A percentile compares a stretch with the other conserved stretches of the same genome.
These are phyloP conservation scores for Leucosticte australis DNA, from an alignment of 2,113 vertebrate species.

Conservation along the genomic window DNA sequence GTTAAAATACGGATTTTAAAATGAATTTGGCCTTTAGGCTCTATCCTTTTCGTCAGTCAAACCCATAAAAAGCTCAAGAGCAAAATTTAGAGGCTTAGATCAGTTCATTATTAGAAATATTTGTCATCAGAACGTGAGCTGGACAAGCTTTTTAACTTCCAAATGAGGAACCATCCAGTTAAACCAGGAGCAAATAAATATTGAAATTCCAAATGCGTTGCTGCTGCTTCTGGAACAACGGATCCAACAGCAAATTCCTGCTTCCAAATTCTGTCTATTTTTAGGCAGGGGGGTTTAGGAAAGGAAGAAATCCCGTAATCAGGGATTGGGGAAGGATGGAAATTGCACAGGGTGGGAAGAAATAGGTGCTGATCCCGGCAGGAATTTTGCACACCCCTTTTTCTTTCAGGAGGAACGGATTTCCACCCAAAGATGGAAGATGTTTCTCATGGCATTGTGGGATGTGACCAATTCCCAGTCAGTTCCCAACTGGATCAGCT, in stretches of 20 bases:
- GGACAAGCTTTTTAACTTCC: neutral
- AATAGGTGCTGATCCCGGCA: neutral
- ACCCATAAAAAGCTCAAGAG: neutral
- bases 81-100: neutral
- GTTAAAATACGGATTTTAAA: neutral
- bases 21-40: neutral
- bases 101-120: neutral
- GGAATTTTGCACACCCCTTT: neutral
- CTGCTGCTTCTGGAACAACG: neutral
- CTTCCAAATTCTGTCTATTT: neutral
- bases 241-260: neutral
- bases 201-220: accelerated
- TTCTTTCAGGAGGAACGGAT: neutral
- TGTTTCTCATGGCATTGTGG: neutral
- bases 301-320: neutral
- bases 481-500: neutral
- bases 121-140: neutral
- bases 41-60: neutral
- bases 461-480: neutral
- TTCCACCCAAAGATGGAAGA: neutral
- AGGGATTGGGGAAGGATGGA: neutral
- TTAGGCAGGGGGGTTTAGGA: neutral
- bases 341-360: neutral
- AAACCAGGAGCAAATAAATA: neutral
- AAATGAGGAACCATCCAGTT: neutral